These are phyloP conservation scores for Platysternon megacephalum DNA, from an alignment of 2,113 vertebrate genomes.

Conservation along the genomic window DNA sequence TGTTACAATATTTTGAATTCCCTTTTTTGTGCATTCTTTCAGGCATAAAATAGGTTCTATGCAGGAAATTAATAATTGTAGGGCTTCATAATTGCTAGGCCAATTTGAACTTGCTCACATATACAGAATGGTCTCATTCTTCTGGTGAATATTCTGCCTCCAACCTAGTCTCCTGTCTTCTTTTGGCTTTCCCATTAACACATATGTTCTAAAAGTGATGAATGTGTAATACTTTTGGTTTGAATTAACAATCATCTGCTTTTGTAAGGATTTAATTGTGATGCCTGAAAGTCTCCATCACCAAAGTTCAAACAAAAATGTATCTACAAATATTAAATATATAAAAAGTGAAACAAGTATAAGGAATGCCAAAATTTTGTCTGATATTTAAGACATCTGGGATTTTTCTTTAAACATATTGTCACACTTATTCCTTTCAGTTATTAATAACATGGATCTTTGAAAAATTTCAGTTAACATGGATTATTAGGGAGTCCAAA, in stretches of 20 bases:
- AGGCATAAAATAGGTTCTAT: slow-evolving; percentile 1
- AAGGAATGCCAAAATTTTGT: too few relatives aligned
- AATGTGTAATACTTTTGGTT: background rate
- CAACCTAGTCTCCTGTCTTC: background rate
- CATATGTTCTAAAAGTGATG: background rate
- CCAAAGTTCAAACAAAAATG: too few relatives aligned
- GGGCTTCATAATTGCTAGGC: background rate
- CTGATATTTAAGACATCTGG: too few relatives aligned
- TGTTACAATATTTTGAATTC: slow-evolving; percentile 19
- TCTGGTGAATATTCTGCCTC: background rate
- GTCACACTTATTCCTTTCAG: background rate
- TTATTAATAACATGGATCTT: background rate
- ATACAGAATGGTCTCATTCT: background rate
- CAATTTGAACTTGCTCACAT: background rate
- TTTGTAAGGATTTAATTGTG: too few relatives aligned
- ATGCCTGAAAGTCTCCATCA: too few relatives aligned
- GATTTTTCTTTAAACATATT: background rate
- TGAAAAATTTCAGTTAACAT: background rate
- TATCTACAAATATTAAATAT: too few relatives aligned
- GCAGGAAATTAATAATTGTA: background rate
- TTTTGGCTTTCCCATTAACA: background rate
- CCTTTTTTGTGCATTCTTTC: background rate
- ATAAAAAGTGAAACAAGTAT: too few relatives aligned
- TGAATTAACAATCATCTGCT: background rate
- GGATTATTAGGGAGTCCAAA: background rate